Evolutionary conservation across 2,797 vertebrate species (phyloP).

Genomic region (Pangasius larnaudii): DNA sequence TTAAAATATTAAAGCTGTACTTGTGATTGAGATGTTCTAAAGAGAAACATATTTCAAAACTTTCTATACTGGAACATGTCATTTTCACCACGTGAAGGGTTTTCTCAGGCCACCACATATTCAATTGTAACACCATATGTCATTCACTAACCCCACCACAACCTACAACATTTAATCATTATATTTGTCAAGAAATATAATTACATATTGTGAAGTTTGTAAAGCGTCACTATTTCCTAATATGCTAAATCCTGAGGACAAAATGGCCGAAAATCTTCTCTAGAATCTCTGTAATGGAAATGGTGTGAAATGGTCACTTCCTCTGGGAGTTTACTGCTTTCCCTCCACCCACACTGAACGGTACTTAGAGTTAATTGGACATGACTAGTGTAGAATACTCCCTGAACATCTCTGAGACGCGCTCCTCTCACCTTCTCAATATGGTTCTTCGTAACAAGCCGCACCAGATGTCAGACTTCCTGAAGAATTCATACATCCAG

Average conservation of each 20-base stretch:
- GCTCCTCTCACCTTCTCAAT: constrained; percentile 35
- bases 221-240: constrained; percentile 2
- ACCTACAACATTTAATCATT: background rate
- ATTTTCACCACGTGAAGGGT: background rate
- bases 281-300: background rate
- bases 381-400: constrained; percentile 23
- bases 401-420: background rate
- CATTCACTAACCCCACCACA: background rate
- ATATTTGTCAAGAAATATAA: background rate
- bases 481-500: constrained; percentile 3
- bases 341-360: background rate
- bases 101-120: constrained; percentile 2
- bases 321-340: background rate
- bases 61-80: background rate
- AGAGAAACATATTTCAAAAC: no score
- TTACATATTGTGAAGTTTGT: constrained; percentile 7
- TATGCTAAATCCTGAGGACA: constrained; percentile 19
- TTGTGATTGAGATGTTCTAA: background rate
- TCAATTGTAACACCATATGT: background rate
- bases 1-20: background rate
- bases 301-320: constrained; percentile 6
- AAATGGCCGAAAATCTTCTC: background rate
- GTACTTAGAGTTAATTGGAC: constrained; percentile 26
- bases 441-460: constrained; percentile 7
- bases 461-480: background rate